Evolutionary conservation across 2,797 vertebrate species (phyloP), one percentile per base, ranked within the genome.

Genomic region (Hirundo rustica): DNA sequence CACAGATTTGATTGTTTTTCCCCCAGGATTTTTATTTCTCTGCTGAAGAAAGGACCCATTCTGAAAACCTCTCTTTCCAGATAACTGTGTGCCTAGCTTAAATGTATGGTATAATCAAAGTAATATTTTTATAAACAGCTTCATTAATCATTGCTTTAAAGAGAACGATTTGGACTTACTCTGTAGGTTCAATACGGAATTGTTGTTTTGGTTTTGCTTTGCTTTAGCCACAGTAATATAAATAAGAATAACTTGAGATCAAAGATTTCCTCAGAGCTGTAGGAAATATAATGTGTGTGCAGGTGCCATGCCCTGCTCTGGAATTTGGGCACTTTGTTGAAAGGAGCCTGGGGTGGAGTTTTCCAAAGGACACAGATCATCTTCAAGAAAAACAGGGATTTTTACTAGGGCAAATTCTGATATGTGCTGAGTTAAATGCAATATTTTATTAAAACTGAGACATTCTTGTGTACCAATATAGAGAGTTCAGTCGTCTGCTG

Each of bases 371-470:
- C 16, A 27, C 45, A 83, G 92, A 88, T 65, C 68, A 74, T 61
- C 80, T 92, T 77, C 91, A 48, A 7, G 72, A 90, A 74, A 92
- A 96, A 82, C 45, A 36, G n/a, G 18, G 26, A 42, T 85, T 88
- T 96, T 93, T 86, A 88, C 76, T 8, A 6, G 58, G 51, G 50
- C 5, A 85, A 53, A 93, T 75, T 89, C 67, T 65, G 79, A 95
- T 61, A 40, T 66, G 68, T 66, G 61, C 78, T 96, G 91, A 95
- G 89, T 96, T 96, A 96, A 95, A 95, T n/a, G 71, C 68, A 96
- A 64, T 93, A 85, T 93, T 93, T 97, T 92, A 92, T 91, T 92
- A 93, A 94, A 91, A 75, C 16, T 3, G n/a, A 92, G 93, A 70
- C 9, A 8, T 81, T 54, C 67, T 87, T 78, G 58, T 89, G 86